Evolutionary conservation across 1,140 invertebrate species (phyloP), one percentile per base, ranked within the genome.

Genomic region (Calosoma granatense): DNA sequence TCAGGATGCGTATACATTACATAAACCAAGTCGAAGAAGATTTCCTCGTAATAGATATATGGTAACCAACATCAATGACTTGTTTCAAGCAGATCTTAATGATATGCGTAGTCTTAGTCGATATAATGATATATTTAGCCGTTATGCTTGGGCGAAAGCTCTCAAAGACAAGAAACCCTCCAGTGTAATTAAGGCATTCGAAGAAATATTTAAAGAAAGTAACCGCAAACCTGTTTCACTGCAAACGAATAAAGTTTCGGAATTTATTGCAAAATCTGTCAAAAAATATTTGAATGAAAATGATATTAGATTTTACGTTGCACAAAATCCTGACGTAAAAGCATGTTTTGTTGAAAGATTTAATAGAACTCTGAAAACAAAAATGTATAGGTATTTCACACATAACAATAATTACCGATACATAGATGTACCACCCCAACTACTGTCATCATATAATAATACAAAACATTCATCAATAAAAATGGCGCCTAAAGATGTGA

Each of bases 331-430:
- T 23, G 61, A 67, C n/a, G 67, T 67, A 20, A 74, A 74, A 69
- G 72, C 70, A 17, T 61, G 66, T 43, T 56, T 76, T 22, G 64
- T 70, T 47, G 72, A 74, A 64, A 59, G 73, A 60, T 73, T 74
- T 62, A 70, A 74, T 62, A 63, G 65, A 62, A 73, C 68, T 14
- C 55, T 76, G 11, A 73, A 72, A 68, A 61, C 59, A 39, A 68
- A 65, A 60, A 71, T 74, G 67, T 73, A 60, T 61, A 60, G 65
- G 54, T 73, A 72, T 57, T 72, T 75, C 61, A 70, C 70, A 36
- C 59, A 65, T 60, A 60, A 63, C 21, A 69, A 71, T 55, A 71
- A 63, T 17, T 60, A 64, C 53, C 59, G 60, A 23, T 74, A 70
- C 52, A 56, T 71, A 12, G 66, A 74, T 64, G 64, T 68, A 20